A percentile compares a stretch with the other conserved stretches of the same genome.
These are phyloP conservation scores for Leptestheria dahalacensis DNA, from an alignment of 1,140 invertebrate genomes.

Conservation along the genomic window DNA sequence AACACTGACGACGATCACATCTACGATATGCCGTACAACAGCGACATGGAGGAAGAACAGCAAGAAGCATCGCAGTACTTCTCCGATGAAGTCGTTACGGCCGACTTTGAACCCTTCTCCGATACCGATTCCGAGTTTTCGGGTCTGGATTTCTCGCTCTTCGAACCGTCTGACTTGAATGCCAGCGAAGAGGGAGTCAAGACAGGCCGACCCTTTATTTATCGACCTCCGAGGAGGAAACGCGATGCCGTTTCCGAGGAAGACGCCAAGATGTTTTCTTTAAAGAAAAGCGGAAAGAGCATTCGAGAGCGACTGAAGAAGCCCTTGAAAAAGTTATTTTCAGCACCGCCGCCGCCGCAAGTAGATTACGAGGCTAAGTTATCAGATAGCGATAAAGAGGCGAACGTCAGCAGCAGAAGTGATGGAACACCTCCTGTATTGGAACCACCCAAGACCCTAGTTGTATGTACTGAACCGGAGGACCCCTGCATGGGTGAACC, in stretches of 20 bases:
- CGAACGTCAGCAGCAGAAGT: neutral
- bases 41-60: neutral
- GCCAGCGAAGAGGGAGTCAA: neutral
- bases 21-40: neutral
- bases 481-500: neutral
- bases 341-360: conserved; percentile 4
- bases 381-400: neutral
- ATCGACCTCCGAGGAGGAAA: conserved; percentile 10
- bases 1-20: neutral
- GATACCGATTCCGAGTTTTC: conserved; percentile 46
- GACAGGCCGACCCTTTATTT: conserved; percentile 2
- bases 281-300: conserved; percentile 1
- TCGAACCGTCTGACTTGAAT: conserved; percentile 34
- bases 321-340: conserved; percentile 13
- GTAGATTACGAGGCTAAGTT: conserved; percentile 9
- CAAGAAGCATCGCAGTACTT: conserved; percentile 4
- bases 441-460: neutral
- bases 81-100: conserved; percentile 1
- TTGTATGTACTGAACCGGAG: neutral
- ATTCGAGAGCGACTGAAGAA: conserved; percentile 9
- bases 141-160: conserved; percentile 46
- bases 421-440: neutral
- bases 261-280: neutral
- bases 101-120: conserved; percentile 38
- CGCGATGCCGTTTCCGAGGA: neutral